These are phyloP conservation scores for Meandrusa payeni DNA, from an alignment of 2,888 invertebrate genomes.

Conservation along the genomic window DNA sequence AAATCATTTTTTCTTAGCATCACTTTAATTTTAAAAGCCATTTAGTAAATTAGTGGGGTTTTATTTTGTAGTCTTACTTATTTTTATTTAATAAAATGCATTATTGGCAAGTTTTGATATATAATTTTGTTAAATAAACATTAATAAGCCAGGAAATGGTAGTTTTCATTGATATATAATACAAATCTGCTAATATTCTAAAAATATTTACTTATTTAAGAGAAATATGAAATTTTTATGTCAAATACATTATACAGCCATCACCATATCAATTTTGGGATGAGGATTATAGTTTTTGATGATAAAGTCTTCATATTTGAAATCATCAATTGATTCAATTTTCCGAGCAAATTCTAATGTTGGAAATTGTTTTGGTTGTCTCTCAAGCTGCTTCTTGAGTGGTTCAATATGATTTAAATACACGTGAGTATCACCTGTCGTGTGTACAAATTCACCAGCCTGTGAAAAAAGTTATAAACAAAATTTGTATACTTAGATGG, in stretches of 20 bases:
- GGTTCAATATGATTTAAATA: conserved; percentile 95
- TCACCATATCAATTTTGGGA: conserved; percentile 94
- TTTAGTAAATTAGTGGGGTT: conserved; percentile 49
- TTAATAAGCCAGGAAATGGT: conserved; percentile 15
- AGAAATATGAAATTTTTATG: not conserved
- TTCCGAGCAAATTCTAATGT: conserved; percentile 87
- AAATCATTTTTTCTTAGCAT: conserved; percentile 46
- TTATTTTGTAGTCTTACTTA: conserved; percentile 45
- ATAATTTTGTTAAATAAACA: conserved; percentile 29
- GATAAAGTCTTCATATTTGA: conserved; percentile 92
- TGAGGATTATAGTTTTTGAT: conserved; percentile 92
- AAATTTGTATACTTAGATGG: conserved; percentile 1
- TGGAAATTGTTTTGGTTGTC: conserved; percentile 92
- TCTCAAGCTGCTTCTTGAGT: conserved; percentile 88
- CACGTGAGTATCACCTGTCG: conserved; percentile 97
- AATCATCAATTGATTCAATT: conserved; percentile 91
- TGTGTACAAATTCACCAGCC: conserved; percentile 96
- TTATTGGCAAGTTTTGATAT: conserved; percentile 31
- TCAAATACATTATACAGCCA: conserved; percentile 83
- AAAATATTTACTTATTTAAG: too few relatives aligned
- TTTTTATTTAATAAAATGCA: conserved; percentile 42
- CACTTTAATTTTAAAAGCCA: conserved; percentile 54
- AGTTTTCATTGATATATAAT: too few relatives aligned
- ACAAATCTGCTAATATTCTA: too few relatives aligned
- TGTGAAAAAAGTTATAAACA: conserved; percentile 49